Evolutionary conservation across 2,888 invertebrate genomes (phyloP).

Genomic region (Piscicola geometra): DNA sequence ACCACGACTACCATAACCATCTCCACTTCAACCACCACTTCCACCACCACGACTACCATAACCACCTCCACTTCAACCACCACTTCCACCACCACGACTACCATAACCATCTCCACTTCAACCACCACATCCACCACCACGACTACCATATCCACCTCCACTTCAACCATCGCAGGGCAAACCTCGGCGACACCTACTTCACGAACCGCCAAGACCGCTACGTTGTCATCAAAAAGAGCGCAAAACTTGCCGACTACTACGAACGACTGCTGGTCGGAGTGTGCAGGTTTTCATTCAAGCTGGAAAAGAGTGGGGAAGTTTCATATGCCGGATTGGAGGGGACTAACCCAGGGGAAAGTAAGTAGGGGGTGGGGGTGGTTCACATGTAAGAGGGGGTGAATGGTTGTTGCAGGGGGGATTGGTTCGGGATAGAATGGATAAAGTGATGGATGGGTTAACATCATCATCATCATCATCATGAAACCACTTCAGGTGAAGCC

Average conservation of each 20-base stretch:
- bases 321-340: slow-evolving; percentile 60
- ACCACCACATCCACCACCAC: not conserved
- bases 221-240: slow-evolving; percentile 74
- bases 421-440: too few species aligned
- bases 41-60: too few species aligned
- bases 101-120: too few species aligned
- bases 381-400: too few species aligned
- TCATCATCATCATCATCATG: not conserved
- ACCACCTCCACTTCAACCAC: too few species aligned
- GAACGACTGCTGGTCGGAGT: slow-evolving; percentile 69
- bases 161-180: slow-evolving; percentile 65
- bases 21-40: too few species aligned
- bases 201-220: slow-evolving; percentile 94
- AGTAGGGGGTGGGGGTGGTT: not conserved
- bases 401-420: too few species aligned
- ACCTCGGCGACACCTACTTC: slow-evolving; percentile 94
- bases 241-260: slow-evolving; percentile 75
- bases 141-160: not conserved
- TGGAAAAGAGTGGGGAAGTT: slow-evolving; percentile 56
- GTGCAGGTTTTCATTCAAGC: slow-evolving; percentile 62
- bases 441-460: too few species aligned
- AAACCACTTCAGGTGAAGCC: slow-evolving; percentile 1
- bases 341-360: slow-evolving; percentile 65
- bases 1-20: too few species aligned
- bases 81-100: too few species aligned